These are phyloP conservation scores for Drosophila varians DNA, from an alignment of 1,140 invertebrate genomes.

Conservation along the genomic window DNA sequence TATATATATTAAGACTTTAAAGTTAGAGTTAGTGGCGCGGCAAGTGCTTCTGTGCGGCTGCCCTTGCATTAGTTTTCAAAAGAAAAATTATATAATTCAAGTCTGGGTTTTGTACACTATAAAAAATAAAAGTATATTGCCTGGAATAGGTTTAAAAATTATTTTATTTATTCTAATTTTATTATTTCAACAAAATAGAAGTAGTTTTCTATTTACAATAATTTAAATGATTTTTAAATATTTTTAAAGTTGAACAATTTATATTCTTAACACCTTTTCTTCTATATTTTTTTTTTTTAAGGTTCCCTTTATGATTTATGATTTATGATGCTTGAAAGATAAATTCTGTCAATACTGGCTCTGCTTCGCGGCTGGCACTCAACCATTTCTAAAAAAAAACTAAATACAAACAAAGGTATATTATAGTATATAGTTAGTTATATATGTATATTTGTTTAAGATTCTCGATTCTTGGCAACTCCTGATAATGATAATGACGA, in stretches of 20 bases:
- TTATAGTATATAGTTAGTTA: constrained; percentile 11
- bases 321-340: constrained; percentile 82
- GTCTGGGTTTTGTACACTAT: not conserved
- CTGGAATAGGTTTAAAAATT: too few relatives aligned
- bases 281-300: constrained; percentile 1
- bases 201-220: too few relatives aligned
- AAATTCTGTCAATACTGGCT: constrained; percentile 69
- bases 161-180: not conserved
- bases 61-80: constrained; percentile 1
- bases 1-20: not conserved
- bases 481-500: constrained; percentile 35
- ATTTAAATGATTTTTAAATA: too few relatives aligned
- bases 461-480: not conserved
- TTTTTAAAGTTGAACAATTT: not conserved
- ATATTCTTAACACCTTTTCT: not conserved
- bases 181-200: not conserved
- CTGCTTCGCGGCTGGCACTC: constrained; percentile 14
- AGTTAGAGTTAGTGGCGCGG: constrained; percentile 45
- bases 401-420: too few relatives aligned
- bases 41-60: constrained; percentile 52
- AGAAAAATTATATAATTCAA: constrained; percentile 56
- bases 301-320: constrained; percentile 66
- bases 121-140: too few relatives aligned
- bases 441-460: constrained; percentile 1
- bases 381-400: constrained; percentile 14